Evolutionary conservation across 2,113 vertebrate genomes (phyloP).

Genomic region (Felis chaus): DNA sequence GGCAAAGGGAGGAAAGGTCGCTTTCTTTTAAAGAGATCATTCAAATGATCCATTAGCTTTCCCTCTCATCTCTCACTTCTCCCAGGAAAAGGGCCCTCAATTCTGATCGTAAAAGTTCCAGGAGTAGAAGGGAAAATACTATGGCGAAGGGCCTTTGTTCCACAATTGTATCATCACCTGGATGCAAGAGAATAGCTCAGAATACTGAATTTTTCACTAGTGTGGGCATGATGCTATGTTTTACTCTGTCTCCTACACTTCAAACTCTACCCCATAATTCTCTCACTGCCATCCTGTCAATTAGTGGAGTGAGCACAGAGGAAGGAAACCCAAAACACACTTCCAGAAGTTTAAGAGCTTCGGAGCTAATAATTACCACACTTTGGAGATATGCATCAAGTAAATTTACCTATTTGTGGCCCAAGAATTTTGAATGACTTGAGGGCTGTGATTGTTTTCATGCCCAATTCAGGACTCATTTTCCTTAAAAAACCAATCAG

Average conservation of each 20-base stretch:
- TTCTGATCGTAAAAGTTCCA: neutral
- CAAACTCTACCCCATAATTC: neutral
- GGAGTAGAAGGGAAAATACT: neutral
- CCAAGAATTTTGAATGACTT: slow-evolving; percentile 17
- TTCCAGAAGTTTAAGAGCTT: neutral
- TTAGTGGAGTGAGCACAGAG: neutral
- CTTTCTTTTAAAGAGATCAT: slow-evolving; percentile 38
- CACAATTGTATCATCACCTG: neutral
- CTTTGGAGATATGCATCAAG: slow-evolving; percentile 23
- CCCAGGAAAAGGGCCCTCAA: neutral
- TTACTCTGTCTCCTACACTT: neutral
- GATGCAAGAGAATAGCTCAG: neutral
- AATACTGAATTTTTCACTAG: neutral
- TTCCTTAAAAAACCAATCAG: neutral
- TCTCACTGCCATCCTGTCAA: neutral
- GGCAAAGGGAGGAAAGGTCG: slow-evolving; percentile 11
- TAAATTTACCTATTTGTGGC: slow-evolving; percentile 19
- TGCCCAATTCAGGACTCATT: slow-evolving; percentile 6
- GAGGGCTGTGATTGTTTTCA: slow-evolving; percentile 31
- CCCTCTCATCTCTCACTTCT: neutral
- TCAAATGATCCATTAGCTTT: slow-evolving; percentile 14
- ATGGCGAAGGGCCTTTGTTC: neutral
- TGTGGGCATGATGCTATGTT: neutral
- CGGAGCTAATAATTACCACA: slow-evolving; percentile 20
- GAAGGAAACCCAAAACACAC: neutral